These are phyloP conservation scores for Allophyes oxyacanthae DNA, from an alignment of 2,888 invertebrate species.

Conservation along the genomic window DNA sequence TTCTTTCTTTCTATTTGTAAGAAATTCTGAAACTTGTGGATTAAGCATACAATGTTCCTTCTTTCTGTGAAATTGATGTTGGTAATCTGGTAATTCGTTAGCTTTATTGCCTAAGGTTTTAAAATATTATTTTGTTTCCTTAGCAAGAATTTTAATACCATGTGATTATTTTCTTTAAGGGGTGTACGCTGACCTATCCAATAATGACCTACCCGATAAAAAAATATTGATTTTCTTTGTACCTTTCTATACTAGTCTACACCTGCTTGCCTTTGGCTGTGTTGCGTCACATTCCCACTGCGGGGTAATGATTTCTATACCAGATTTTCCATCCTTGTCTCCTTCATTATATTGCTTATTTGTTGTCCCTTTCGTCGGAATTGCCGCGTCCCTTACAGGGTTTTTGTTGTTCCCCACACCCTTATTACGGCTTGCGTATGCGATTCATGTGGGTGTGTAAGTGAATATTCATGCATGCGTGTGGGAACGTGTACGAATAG, in stretches of 20 bases:
- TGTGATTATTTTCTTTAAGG: slow-evolving; percentile 53
- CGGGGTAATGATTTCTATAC: slow-evolving; percentile 81
- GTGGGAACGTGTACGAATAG: slow-evolving; percentile 70
- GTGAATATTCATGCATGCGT: slow-evolving; percentile 65
- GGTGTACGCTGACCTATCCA: slow-evolving; percentile 78
- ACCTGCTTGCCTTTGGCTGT: slow-evolving; percentile 79
- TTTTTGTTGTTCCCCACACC: slow-evolving; percentile 82
- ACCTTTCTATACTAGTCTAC: slow-evolving; percentile 76
- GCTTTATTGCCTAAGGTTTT: slow-evolving; percentile 29
- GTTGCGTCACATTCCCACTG: slow-evolving; percentile 82
- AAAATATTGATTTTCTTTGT: slow-evolving; percentile 77
- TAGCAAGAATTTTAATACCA: slow-evolving; percentile 44
- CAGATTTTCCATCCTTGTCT: slow-evolving; percentile 75
- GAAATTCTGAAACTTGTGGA: not conserved
- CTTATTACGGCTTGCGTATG: slow-evolving; percentile 78
- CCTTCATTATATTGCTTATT: slow-evolving; percentile 53
- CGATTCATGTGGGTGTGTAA: slow-evolving; percentile 75
- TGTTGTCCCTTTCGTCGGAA: slow-evolving; percentile 69
- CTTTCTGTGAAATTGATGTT: slow-evolving; percentile 11
- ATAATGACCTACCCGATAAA: slow-evolving; percentile 80
- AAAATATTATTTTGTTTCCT: slow-evolving; percentile 31
- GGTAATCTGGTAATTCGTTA: slow-evolving; percentile 27
- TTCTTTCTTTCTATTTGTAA: no score
- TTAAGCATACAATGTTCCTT: slow-evolving; percentile 6
- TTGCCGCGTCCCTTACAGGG: slow-evolving; percentile 74